Percentiles rank a stretch among this genome's conserved stretches.
These are phyloP conservation scores for Clarias magur DNA, from an alignment of 2,113 vertebrate genomes.

Conservation along the genomic window DNA sequence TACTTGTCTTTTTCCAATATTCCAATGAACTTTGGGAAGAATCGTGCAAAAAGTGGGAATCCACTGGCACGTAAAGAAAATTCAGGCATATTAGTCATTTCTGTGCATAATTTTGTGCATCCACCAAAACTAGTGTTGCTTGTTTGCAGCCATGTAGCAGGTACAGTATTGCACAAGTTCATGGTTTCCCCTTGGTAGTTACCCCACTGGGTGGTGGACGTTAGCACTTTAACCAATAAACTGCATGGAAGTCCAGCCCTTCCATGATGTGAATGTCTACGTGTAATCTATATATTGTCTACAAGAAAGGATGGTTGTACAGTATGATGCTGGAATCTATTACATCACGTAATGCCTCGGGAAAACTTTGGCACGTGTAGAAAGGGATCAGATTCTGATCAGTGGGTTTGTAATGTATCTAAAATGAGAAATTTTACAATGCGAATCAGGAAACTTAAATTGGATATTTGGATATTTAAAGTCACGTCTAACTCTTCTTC, in stretches of 20 bases:
- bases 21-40: too few species aligned
- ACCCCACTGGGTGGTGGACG: background rate
- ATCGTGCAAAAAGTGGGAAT: background rate
- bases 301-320: background rate
- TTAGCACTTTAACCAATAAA: background rate
- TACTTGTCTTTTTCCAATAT: background rate
- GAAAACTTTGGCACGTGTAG: background rate
- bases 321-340: background rate
- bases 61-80: background rate
- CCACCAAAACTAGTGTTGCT: background rate
- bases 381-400: background rate
- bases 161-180: background rate
- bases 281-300: background rate
- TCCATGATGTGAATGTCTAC: too few species aligned
- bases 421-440: background rate
- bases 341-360: background rate
- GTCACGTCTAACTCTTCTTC: background rate
- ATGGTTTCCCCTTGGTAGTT: too few species aligned
- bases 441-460: background rate
- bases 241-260: background rate
- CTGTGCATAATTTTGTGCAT: background rate
- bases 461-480: background rate
- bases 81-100: background rate
- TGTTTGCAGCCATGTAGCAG: background rate
- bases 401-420: background rate